Conservation (phyloP, 2,113 vertebrate genomes). For the Oceanodroma tethys region DNA sequence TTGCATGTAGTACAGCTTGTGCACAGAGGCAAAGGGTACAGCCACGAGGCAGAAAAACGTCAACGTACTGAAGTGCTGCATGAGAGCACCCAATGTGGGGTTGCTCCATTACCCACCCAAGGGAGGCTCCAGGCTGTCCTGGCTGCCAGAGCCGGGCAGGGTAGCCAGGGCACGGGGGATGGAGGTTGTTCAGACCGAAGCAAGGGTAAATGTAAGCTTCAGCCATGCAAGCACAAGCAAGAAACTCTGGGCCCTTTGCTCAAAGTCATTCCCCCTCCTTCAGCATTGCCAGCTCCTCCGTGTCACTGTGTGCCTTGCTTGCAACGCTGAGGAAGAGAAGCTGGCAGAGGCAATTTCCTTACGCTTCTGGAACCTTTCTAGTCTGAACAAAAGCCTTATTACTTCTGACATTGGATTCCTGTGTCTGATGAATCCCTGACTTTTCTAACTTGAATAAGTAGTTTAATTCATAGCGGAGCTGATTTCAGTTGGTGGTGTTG, state of each 20-base stretch:
- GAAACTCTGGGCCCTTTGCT: background rate
- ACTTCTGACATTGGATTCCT: background rate
- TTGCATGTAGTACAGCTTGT: rapidly evolving
- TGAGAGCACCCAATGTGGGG: background rate
- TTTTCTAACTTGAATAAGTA: background rate
- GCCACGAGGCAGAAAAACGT: background rate
- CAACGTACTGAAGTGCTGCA: background rate
- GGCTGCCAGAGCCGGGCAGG: background rate
- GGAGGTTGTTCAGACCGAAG: background rate
- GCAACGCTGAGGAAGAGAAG: background rate
- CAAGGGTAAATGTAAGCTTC: background rate
- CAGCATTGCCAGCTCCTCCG: rapidly evolving
- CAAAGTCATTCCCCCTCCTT: background rate
- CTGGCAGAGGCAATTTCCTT: background rate
- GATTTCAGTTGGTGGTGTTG: background rate
- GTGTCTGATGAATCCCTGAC: background rate
- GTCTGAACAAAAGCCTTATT: background rate
- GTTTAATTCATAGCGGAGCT: background rate
- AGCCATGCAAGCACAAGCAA: background rate
- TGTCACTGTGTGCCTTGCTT: background rate
- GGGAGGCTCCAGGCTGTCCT: background rate
- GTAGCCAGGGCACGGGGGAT: background rate
- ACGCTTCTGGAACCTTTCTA: background rate
- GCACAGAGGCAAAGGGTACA: background rate
- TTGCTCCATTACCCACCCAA: background rate